phyloP scores from a whole-genome alignment of 2,113 vertebrate species.

The Xiphophorus hellerii region DNA sequence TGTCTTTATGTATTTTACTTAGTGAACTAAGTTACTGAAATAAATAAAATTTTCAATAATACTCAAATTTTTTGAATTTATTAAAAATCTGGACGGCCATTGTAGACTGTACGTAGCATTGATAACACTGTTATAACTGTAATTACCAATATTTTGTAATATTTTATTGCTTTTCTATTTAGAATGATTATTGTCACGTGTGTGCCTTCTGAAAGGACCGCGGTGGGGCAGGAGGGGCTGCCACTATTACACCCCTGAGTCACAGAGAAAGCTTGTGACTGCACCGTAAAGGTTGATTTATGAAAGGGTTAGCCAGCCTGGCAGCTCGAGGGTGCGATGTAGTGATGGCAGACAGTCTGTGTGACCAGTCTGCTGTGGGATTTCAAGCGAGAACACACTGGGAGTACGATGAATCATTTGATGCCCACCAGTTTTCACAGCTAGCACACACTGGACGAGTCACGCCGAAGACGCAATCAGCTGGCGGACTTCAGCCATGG shows the following conservation, averaged over 20 bases:
- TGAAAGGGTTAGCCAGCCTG: neutral
- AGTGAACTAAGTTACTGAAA: no score
- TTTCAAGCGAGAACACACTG: neutral
- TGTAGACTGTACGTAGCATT: neutral
- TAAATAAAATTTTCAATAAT: no score
- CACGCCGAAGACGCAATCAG: neutral
- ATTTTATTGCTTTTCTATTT: neutral
- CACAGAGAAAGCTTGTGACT: neutral
- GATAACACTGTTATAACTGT: neutral
- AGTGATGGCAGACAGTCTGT: neutral
- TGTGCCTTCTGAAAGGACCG: neutral
- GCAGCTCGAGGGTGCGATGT: neutral
- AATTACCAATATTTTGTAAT: neutral
- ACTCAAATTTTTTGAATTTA: no score
- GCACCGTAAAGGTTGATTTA: neutral
- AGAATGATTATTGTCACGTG: neutral
- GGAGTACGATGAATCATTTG: neutral
- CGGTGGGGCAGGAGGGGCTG: no score
- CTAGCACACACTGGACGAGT: neutral
- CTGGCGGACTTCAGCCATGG: neutral
- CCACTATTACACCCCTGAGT: neutral
- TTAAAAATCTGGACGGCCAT: no score
- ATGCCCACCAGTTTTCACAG: neutral
- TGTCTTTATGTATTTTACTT: no score
- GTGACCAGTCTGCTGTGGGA: neutral